phyloP scores from a whole-genome alignment of 2,797 vertebrate species.

The Gorsachius magnificus region DNA sequence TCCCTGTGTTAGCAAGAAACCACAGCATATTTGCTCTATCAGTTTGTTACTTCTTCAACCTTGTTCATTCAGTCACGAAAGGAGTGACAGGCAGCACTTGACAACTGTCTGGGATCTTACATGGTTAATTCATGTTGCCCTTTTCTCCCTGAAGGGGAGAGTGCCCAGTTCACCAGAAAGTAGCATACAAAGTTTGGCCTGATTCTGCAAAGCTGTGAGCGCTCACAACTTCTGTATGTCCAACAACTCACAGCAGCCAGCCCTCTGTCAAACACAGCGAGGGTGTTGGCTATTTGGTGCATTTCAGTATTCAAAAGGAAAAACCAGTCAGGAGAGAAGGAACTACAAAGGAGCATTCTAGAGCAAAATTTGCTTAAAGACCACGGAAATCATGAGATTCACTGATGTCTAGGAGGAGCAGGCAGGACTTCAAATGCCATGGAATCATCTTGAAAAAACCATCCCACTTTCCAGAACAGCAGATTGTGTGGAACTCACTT shows the following conservation, averaged over 20 bases:
- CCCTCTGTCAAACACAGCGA: not conserved
- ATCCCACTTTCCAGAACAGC: not conserved
- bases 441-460: not conserved
- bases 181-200: not conserved
- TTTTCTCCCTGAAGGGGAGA: not conserved
- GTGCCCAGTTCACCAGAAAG: not conserved
- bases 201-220: not conserved
- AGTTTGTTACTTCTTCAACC: not conserved
- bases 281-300: not conserved
- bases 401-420: conserved; percentile 12
- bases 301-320: conserved; percentile 14
- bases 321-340: conserved; percentile 16
- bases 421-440: not conserved
- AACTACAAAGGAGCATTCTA: conserved; percentile 12
- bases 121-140: not conserved
- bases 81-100: not conserved
- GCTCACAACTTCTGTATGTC: not conserved
- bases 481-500: not conserved
- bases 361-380: conserved; percentile 28
- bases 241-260: not conserved
- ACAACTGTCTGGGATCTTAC: not conserved
- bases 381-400: not conserved
- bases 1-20: not conserved
- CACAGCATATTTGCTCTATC: not conserved
- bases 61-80: not conserved